Evolutionary conservation across 2,888 invertebrate species (phyloP), one percentile per base, ranked within the genome.

Genomic region (Euplexia lucipara): DNA sequence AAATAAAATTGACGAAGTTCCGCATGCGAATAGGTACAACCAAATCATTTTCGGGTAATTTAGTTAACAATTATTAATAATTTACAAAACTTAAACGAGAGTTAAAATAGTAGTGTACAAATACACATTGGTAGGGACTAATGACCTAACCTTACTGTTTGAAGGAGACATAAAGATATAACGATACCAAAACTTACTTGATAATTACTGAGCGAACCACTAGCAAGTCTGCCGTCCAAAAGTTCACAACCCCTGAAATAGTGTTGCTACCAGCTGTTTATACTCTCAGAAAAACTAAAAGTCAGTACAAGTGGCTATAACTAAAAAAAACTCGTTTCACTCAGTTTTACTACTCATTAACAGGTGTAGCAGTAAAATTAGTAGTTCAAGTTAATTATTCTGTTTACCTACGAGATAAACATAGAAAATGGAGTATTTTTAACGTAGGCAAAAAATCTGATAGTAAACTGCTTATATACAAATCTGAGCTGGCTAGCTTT

Each of bases 201-300:
- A n/a, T n/a, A n/a, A n/a, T n/a, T n/a, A n/a, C n/a, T n/a, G n/a
- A n/a, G n/a, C n/a, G n/a, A n/a, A n/a, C n/a, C n/a, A n/a, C n/a
- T n/a, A n/a, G n/a, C n/a, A n/a, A n/a, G n/a, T n/a, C n/a, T n/a
- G n/a, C n/a, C n/a, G n/a, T n/a, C 32, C 5, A 48, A 53, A 53
- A 2, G 44, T 47, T 54, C 4, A 12, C 39, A 9, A 34, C 26
- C 32, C 30, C 71, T 56, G 45, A n/a, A n/a, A 16, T 34, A 60
- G 42, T 51, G 58, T 45, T 69, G 10, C 14, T 34, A 56, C 12
- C 42, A 59, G 18, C 56, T 59, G 68, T 4, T 16, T 67, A n/a
- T 37, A 14, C 74, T 74, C 75, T 16, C 1, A 52, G 47, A 51
- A 22, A 9, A 10, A 39, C 10, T 71, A 60, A 67, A 71, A 41